phyloP scores from a whole-genome alignment of 1,140 invertebrate species.

The Drosophila pachea region DNA sequence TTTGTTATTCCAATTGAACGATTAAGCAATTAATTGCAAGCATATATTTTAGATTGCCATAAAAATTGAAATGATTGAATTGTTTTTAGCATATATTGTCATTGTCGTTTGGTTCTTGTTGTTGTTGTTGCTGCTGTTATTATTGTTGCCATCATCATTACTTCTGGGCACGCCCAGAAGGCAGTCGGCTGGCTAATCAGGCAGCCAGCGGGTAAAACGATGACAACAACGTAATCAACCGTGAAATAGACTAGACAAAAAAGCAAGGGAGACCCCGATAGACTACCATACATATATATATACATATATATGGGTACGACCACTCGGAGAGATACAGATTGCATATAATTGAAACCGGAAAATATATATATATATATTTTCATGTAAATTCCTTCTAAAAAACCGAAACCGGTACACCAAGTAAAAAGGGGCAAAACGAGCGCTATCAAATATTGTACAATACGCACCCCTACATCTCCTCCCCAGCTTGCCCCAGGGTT shows the following conservation, averaged over 20 bases:
- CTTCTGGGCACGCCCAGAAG: constrained; percentile 28
- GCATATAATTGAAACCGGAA: constrained; percentile 77
- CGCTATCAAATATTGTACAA: constrained; percentile 54
- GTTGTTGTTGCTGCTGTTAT: no score
- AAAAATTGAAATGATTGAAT: constrained; percentile 27
- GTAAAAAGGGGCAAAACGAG: constrained; percentile 20
- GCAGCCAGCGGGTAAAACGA: constrained; percentile 53
- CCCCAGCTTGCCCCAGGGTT: constrained; percentile 31
- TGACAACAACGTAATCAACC: constrained; percentile 62
- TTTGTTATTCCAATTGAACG: constrained; percentile 5
- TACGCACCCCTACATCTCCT: constrained; percentile 20
- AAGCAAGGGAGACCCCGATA: constrained; percentile 32
- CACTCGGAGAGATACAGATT: constrained; percentile 30
- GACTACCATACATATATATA: constrained; percentile 1
- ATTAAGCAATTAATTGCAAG: constrained; percentile 11
- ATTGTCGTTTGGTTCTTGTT: no score
- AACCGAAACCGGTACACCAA: constrained; percentile 39
- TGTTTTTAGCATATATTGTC: constrained; percentile 23
- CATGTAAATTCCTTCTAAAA: constrained; percentile 73
- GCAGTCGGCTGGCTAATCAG: constrained; percentile 53
- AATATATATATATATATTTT: constrained; percentile 78
- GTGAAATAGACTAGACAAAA: constrained; percentile 66
- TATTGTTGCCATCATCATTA: constrained; percentile 14
- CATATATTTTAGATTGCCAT: constrained; percentile 15
- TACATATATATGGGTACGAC: no score